Base-by-base conservation (phyloP, 1,140 invertebrate species). In the Drosophila ananassae region DNA sequence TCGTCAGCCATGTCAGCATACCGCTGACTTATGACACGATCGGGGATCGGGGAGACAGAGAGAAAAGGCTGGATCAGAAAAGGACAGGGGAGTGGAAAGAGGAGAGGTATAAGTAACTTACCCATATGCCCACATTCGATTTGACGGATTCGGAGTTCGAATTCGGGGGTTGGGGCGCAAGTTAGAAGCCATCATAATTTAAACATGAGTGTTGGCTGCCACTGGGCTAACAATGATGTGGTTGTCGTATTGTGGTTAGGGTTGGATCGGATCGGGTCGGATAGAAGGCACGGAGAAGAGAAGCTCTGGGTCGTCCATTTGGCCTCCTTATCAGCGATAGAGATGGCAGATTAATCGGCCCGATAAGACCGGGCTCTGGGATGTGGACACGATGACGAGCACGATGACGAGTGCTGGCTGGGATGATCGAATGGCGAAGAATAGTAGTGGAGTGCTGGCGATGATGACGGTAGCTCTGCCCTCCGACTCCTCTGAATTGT, bases 141-240 rank as follows among this genome's bases (percentile, higher is more conserved):
- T 50, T 58, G 24, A 30, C 44, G 39, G 46, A 48, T 21, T 32
- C 56, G 47, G 30, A 47, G 10, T 34, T 24, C 47, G 21, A 24
- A 22, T 24, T 9, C 56, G 28, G 66, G 50, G 52, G 51, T 24
- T 69, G 71, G 66, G 72, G 75, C 80, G 58, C 80, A 89, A 89
- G 46, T 79, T 89, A 89, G 83, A 89, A 89, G 83, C 83, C 83
- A 83, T 89, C 84, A 89, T 89, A 89, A 89, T 89, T 89, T 89
- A 89, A 89, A 89, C 83, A 89, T 89, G 84, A 89, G 83, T 89
- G 83, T 83, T 89, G 76, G 64, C 61, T 89, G 83, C 83, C 83
- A 83, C 83, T 58, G 68, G 62, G 63, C 71, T 78, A 73, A 84
- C 81, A 85, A 80, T 85, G 74, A 77, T 60, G 79, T 59, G 60